phyloP scores from a whole-genome alignment of 1,140 invertebrate species.

The Cyclargus thomasi region DNA sequence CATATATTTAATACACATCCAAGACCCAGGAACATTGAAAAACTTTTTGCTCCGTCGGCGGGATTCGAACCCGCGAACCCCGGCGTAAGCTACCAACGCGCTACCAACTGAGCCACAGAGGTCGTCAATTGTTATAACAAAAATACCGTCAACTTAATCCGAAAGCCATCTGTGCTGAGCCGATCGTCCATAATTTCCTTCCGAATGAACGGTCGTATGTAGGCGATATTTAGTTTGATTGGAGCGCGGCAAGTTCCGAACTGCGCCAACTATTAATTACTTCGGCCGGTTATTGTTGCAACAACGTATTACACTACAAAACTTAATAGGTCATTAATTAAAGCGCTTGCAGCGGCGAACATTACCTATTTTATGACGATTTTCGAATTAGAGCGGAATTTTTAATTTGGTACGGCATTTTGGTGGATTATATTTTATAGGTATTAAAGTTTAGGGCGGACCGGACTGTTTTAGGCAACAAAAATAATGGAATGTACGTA shows the following conservation, averaged over 20 bases:
- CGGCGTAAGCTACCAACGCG: too few relatives aligned
- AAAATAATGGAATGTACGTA: too few relatives aligned
- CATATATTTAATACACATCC: too few relatives aligned
- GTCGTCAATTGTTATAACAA: too few relatives aligned
- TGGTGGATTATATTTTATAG: too few relatives aligned
- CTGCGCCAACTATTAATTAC: slow-evolving; percentile 13
- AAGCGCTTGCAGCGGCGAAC: not conserved
- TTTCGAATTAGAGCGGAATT: not conserved
- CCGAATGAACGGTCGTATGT: not conserved
- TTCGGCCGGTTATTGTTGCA: slow-evolving; percentile 10
- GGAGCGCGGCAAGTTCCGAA: slow-evolving; percentile 5
- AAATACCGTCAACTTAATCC: not conserved
- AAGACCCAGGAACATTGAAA: too few relatives aligned
- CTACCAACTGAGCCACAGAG: too few relatives aligned
- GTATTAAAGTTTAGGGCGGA: too few relatives aligned
- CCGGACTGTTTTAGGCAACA: too few relatives aligned
- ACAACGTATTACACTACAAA: slow-evolving; percentile 10
- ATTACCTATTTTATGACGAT: slow-evolving; percentile 2
- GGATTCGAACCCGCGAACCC: too few relatives aligned
- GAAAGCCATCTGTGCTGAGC: not conserved
- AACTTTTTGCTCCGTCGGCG: too few relatives aligned
- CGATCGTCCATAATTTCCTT: not conserved
- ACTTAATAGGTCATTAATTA: slow-evolving; percentile 15
- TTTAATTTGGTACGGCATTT: not conserved
- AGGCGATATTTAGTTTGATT: slow-evolving; percentile 13